A percentile compares a stretch with the other conserved stretches of the same genome.
phyloP scores from a whole-genome alignment of 2,888 invertebrate genomes.

The Hylaea fasciaria region DNA sequence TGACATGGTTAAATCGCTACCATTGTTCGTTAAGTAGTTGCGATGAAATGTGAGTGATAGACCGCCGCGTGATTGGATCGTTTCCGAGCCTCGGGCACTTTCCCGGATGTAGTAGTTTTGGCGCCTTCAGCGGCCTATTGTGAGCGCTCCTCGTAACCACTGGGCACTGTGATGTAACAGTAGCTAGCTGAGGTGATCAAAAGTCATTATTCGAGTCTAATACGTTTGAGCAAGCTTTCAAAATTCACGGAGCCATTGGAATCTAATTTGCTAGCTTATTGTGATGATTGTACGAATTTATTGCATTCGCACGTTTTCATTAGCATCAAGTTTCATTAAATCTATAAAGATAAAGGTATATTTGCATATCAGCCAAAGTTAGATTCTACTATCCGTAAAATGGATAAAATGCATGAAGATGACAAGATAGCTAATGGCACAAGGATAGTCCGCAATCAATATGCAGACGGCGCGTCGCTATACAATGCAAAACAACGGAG shows the following conservation, averaged over 20 bases:
- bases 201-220: background rate
- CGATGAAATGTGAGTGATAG: constrained; percentile 46
- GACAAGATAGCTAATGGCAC: constrained; percentile 41
- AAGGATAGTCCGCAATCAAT: constrained; percentile 56
- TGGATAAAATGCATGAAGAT: constrained; percentile 6
- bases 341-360: no score
- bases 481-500: constrained; percentile 75
- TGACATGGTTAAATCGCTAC: constrained; percentile 36
- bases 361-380: background rate
- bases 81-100: constrained; percentile 60
- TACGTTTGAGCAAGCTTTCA: constrained; percentile 4
- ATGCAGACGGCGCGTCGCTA: constrained; percentile 74
- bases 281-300: no score
- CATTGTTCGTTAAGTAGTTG: constrained; percentile 46
- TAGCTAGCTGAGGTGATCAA: constrained; percentile 14
- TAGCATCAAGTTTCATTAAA: background rate
- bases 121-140: constrained; percentile 61
- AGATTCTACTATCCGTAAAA: constrained; percentile 8
- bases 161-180: constrained; percentile 38
- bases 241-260: background rate
- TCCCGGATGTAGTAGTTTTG: constrained; percentile 69
- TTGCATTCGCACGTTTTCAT: no score
- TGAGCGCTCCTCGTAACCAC: constrained; percentile 59
- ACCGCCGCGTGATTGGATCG: constrained; percentile 50
- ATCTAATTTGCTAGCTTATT: background rate